Conservation (phyloP, 2,888 invertebrate genomes). For the Monoplex corrugatus region DNA sequence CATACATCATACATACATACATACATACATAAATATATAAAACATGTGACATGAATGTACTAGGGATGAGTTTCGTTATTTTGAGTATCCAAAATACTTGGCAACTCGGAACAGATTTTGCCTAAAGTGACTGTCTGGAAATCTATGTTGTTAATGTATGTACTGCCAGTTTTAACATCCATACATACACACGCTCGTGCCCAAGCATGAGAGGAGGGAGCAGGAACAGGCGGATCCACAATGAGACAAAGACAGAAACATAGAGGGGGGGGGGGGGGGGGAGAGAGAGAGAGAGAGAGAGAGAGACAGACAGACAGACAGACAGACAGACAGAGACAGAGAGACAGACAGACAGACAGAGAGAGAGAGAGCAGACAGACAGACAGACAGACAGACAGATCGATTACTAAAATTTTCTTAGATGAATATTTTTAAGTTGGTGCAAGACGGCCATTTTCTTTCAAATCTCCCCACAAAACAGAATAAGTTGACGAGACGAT, state of each 20-base stretch:
- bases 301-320: neutral
- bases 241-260: neutral
- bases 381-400: neutral
- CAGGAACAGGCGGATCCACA: neutral
- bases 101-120: no score
- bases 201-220: neutral
- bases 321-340: conserved; percentile 4
- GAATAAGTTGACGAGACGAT: neutral
- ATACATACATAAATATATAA: no score
- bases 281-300: neutral
- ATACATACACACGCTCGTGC: neutral
- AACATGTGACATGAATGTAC: no score
- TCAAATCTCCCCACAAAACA: neutral
- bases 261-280: no score
- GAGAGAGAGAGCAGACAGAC: neutral
- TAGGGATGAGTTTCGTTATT: no score
- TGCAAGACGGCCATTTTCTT: neutral
- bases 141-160: no score
- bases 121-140: no score
- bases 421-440: neutral
- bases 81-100: no score
- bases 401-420: no score
- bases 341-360: neutral
- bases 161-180: neutral
- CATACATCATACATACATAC: neutral